phyloP scores from a whole-genome alignment of 37 sponge, comb jelly and placozoan genomes.

The Axinella damicornis region DNA sequence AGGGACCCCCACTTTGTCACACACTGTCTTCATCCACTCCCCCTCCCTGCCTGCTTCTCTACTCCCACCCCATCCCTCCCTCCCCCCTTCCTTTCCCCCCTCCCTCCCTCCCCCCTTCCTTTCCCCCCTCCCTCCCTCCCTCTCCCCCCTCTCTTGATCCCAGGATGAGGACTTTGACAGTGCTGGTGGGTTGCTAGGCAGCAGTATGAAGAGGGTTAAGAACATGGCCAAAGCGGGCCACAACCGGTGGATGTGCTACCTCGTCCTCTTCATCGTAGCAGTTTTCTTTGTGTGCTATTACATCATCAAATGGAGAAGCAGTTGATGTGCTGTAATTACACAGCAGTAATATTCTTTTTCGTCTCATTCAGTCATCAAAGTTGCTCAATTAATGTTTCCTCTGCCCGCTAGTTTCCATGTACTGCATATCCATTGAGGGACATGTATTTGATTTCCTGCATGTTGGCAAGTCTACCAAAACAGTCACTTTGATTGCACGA shows the following conservation, averaged over 20 bases:
- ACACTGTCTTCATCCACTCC: neutral
- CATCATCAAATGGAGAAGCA: conserved; percentile 68
- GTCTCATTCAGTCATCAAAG: no score
- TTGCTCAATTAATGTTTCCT: no score
- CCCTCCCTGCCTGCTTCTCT: neutral
- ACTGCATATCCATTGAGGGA: no score
- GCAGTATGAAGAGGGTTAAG: conserved; percentile 73
- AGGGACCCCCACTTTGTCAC: neutral
- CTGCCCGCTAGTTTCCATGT: no score
- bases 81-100: neutral
- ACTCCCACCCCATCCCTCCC: neutral
- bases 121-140: neutral
- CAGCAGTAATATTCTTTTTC: no score
- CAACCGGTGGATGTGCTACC: conserved; percentile 83
- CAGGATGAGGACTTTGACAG: conserved; percentile 70
- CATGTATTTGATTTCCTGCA: no score
- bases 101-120: neutral
- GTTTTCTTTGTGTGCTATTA: conserved; percentile 77
- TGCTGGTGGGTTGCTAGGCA: conserved; percentile 71
- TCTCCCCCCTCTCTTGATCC: neutral
- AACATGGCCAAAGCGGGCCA: conserved; percentile 77
- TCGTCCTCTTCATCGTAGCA: conserved; percentile 70
- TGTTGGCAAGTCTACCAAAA: no score
- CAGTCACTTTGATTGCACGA: no score
- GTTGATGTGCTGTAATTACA: no score